Base-by-base conservation (phyloP, 2,888 invertebrate genomes). In the Phasia obesa region DNA sequence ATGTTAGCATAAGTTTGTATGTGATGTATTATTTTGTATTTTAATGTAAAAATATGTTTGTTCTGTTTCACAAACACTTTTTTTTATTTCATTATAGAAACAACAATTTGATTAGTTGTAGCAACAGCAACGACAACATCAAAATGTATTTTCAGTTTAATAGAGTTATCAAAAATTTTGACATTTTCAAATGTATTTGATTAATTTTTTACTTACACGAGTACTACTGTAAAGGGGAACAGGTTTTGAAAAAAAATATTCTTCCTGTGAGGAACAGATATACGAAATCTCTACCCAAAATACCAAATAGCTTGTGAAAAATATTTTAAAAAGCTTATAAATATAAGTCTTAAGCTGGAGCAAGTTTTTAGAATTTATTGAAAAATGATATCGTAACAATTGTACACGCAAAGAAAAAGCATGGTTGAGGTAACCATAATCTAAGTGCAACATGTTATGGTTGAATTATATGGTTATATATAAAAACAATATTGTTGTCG, bases 111-210 rank as follows among this genome's bases (percentile, higher is more conserved):
- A 51, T 13, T 47, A 53, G 25, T 11, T 44, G 5, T 13, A 17
- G 7, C 19, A 44, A 6, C 3, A 74, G 13, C 31, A 65, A 71
- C 6, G 38, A 69, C 53, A 81, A 60, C 19, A 62, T 25, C 38
- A 57, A 59, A 83, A 55, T 38, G 17, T 35, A 75, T 83, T 79
- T 79, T 38, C 55, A 67, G 62, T 78, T 75, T 71, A 83, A 76
- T 67, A 55, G 53, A 71, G 42, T 76, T 79, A 62, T 79, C 67
- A 79, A 79, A 75, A 49, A 21, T 75, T 79, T 67, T 19, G 79
- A 79, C 70, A 79, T 25, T 47, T 47, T 0, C 17, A 53, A 71
- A 71, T 83, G 15, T 42, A 42, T 15, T 42, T 5, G 11, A 35
- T 42, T n/a, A n/a, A n/a, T n/a, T 69, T 73, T 74, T 15, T 35